Percentiles rank a stretch among this genome's conserved stretches.
Conservation (phyloP, 2,888 invertebrate species). For the Hemistola chrysoprasaria region DNA sequence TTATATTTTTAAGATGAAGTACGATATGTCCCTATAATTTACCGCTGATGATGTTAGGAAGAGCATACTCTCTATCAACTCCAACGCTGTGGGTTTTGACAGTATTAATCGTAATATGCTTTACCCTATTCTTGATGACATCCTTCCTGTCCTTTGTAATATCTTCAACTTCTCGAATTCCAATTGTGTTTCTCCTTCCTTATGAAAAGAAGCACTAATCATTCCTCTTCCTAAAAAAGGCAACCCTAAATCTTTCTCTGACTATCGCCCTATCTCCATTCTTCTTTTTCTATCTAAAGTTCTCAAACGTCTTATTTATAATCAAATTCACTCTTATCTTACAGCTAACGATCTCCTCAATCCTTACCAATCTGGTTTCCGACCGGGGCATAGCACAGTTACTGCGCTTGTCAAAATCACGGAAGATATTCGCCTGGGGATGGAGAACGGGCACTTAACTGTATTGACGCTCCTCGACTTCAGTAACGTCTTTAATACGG, state of each 20-base stretch:
- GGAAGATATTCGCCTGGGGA: conserved; percentile 2
- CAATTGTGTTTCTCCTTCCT: background rate
- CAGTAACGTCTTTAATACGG: conserved; percentile 7
- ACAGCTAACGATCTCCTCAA: conserved; percentile 4
- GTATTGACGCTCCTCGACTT: conserved; percentile 1
- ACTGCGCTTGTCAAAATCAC: conserved; percentile 1
- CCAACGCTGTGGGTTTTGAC: background rate
- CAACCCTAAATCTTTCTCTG: conserved; percentile 4
- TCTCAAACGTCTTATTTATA: conserved; percentile 19
- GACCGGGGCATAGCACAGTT: background rate
- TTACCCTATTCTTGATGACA: background rate
- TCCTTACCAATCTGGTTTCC: conserved; percentile 3
- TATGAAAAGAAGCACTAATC: background rate
- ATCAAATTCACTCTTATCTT: conserved; percentile 2
- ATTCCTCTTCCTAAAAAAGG: conserved; percentile 2
- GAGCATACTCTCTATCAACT: too few species aligned
- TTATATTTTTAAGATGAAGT: too few species aligned
- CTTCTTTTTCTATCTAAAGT: conserved; percentile 13
- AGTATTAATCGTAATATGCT: background rate
- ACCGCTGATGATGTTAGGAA: too few species aligned
- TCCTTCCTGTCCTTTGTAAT: background rate
- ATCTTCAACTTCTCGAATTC: background rate
- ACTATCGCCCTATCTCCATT: conserved; percentile 16
- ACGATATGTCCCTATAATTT: too few species aligned
- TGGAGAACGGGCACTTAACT: conserved; percentile 1